Evolutionary conservation across 2,797 vertebrate species (phyloP).

Genomic region (Hippoglossus hippoglossus): DNA sequence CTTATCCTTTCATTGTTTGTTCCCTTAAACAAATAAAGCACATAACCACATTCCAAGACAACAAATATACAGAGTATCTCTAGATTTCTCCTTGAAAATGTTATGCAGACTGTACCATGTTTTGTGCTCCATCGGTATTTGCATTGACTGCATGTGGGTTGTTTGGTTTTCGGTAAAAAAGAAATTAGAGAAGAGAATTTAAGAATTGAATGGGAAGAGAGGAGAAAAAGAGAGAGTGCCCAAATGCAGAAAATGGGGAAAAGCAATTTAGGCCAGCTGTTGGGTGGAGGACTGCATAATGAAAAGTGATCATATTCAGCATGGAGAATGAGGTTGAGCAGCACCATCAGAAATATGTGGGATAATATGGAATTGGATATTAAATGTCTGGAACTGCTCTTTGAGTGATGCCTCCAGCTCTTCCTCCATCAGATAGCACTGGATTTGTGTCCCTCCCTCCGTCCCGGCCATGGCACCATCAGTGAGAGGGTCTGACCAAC

Average conservation of each 20-base stretch:
- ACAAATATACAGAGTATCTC: background rate
- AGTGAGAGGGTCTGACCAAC: constrained; percentile 49
- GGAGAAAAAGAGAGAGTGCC: constrained; percentile 28
- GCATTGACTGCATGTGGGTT: background rate
- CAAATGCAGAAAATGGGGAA: constrained; percentile 48
- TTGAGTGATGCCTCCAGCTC: constrained; percentile 59
- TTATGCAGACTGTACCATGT: background rate
- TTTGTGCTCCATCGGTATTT: constrained; percentile 16
- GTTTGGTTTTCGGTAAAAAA: constrained; percentile 39
- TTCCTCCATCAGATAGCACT: constrained; percentile 60
- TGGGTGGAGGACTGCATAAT: constrained; percentile 66
- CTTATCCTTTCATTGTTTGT: background rate
- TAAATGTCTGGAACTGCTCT: constrained; percentile 63
- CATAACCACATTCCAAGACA: background rate
- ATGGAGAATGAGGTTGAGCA: constrained; percentile 64
- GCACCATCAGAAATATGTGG: constrained; percentile 57
- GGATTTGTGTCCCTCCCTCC: constrained; percentile 36
- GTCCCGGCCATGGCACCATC: constrained; percentile 42
- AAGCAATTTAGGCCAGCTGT: constrained; percentile 68
- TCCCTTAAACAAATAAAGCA: background rate
- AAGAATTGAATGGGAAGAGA: constrained; percentile 32
- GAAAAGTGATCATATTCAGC: constrained; percentile 73
- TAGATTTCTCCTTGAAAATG: background rate
- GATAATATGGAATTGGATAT: constrained; percentile 69
- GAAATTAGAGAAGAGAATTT: constrained; percentile 35